Evolutionary conservation across 2,888 invertebrate genomes (phyloP), one percentile per base, ranked within the genome.

Genomic region (Trissolcus brochymenae): DNA sequence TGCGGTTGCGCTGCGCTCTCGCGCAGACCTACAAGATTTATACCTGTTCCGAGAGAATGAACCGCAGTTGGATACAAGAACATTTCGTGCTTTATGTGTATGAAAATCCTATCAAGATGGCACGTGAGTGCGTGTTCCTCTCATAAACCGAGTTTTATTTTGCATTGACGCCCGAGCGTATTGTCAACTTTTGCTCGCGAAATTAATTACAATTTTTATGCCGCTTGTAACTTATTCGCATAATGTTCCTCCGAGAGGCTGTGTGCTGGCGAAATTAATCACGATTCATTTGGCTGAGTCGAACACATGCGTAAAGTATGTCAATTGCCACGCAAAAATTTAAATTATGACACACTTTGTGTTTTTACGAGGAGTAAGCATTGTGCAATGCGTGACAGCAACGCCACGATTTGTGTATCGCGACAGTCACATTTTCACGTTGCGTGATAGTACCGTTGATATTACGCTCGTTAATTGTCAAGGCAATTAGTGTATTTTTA

Each of bases 51-150:
- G 60, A 61, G 54, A 71, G 72, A 67, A 76, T 64, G 75, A 62
- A 70, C 78, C 74, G 25, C 78, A 71, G 70, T 74, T 70, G 74
- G 75, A 75, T 74, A 75, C 71, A 54, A 71, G 72, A 75, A 75
- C 72, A 62, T 78, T 75, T 75, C 72, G 59, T 75, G 75, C 78
- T 78, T 78, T 76, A 72, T 78, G 75, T 72, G 72, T 76, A 72
- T 78, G 75, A 76, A 75, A 76, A 78, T 79, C 72, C 76, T 79
- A 78, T 79, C 81, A 79, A 76, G 77, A 74, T 76, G 78, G 77
- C 71, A 71, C 50, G 64, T 57, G 60, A 74, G 74, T 51, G 67
- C 70, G 70, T 76, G 53, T 55, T 76, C 74, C 79, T 78, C 78
- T 72, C 76, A 70, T 77, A 75, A 71, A 75, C 64, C 61, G 55